A percentile compares a stretch with the other conserved stretches of the same genome.
These are phyloP conservation scores for Chroicocephalus ridibundus DNA, from an alignment of 2,113 vertebrate genomes.

Conservation along the genomic window DNA sequence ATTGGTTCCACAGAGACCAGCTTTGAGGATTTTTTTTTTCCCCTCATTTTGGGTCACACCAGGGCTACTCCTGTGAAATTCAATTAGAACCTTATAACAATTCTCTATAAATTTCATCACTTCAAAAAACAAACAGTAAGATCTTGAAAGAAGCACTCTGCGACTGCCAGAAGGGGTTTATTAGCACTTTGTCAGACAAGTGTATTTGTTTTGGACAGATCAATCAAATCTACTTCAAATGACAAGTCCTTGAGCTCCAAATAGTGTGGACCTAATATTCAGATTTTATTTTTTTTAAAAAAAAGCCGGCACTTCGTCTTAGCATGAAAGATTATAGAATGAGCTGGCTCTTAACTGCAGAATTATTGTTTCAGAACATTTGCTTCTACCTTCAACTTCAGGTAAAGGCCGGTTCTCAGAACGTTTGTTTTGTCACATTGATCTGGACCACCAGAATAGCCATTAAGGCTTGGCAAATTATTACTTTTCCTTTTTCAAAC, in stretches of 20 bases:
- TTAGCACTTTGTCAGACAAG: conserved; percentile 76
- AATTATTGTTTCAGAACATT: conserved; percentile 18
- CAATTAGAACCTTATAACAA: conserved; percentile 78
- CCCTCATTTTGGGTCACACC: conserved; percentile 60
- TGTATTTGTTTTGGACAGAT: conserved; percentile 64
- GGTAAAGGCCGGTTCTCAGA: neutral
- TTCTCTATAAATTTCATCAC: conserved; percentile 70
- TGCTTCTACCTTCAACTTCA: conserved; percentile 35
- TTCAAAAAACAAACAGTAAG: conserved; percentile 71
- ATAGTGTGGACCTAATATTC: conserved; percentile 22
- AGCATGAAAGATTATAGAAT: conserved; percentile 19
- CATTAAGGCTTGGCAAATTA: neutral
- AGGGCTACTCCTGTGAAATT: conserved; percentile 76
- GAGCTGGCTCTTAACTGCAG: neutral
- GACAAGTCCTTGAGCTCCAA: conserved; percentile 41
- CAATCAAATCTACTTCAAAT: conserved; percentile 72
- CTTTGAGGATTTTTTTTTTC: conserved; percentile 16
- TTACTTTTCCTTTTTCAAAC: neutral
- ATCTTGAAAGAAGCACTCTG: conserved; percentile 70
- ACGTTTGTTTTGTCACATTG: conserved; percentile 14
- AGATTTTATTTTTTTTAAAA: neutral
- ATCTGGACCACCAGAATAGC: neutral
- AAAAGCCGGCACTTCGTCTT: neutral
- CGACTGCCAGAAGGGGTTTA: conserved; percentile 65
- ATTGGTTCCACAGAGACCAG: conserved; percentile 45